Base-by-base conservation (phyloP, 1,140 invertebrate genomes). In the Lethrus apterus region DNA sequence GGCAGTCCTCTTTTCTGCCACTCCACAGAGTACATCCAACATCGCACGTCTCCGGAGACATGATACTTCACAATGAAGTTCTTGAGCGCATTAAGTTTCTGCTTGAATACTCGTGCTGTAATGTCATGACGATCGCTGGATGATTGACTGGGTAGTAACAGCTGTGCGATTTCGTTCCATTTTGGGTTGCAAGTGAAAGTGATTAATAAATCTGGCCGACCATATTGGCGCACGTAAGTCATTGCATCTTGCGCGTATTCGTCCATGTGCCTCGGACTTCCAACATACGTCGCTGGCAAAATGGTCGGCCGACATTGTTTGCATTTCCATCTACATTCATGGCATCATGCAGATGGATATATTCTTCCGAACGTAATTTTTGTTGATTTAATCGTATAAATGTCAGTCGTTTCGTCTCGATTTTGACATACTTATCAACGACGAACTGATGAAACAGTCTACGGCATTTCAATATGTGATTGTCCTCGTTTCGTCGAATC, bases 341-440 rank as follows among this genome's bases (percentile, higher is more conserved):
- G 8, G 58, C 56, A 55, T 62, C 60, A 33, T 45, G 38, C 8
- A 60, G 44, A 40, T 61, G n/a, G n/a, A n/a, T n/a, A n/a, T n/a
- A n/a, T n/a, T n/a, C n/a, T n/a, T n/a, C n/a, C n/a, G n/a, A n/a
- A 53, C 62, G 56, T 64, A 70, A 59, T 65, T 66, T 48, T 64
- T 26, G 52, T 58, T 75, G 68, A 52, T 72, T 64, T 9, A 55
- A 50, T 30, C 58, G 29, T 21, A 69, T 64, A 43, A 53, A 71
- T 46, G 59, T 41, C 8, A 71, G 46, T 23, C 64, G 45, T 51
- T 69, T 60, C 1, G 50, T 63, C 62, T 72, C 70, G 13, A 72
- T 60, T 62, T 71, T 71, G 1, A 59, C 59, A 55, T 65, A 71
- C 60, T 69, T 66, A 56, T 75, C 66, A 35, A 69, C 67, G 23